Base-by-base conservation (phyloP, 2,113 vertebrate species). In the Trogon melanurus region DNA sequence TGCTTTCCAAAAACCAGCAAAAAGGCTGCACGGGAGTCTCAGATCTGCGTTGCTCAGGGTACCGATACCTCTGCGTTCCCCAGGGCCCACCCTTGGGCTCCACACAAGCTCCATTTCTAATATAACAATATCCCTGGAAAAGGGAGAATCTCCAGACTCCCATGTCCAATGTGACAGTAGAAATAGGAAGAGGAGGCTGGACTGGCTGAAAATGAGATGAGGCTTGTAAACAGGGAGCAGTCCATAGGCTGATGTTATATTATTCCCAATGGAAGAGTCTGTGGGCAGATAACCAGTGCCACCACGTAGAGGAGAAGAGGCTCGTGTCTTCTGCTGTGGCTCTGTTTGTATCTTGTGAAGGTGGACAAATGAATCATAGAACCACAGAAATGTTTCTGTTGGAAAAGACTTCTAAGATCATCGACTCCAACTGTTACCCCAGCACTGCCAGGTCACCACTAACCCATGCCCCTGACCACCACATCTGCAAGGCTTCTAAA, bases 81-180 rank as follows among this genome's bases (percentile, higher is more conserved):
- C 5, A 26, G 38, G 4, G 13, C 9, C 20, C 15, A 13, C 5
- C 20, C 34, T 8, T 17, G 13, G 12, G 9, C 14, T 54, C 47
- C 50, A 6, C 0, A 26, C 16, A 32, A 53, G 18, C 53, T 13
- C 29, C 73, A 22, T n/a, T 87, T 70, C 26, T 26, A 47, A 44
- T n/a, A 8, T 4, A 69, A 8, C 10, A 13, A n/a, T 32, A 36
- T 38, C 8, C 13, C 41, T 34, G 36, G 26, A 44, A 56, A 79
- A 71, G 53, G 14, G 26, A 47, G 32, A 2, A 50, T 60, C 50
- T 83, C 30, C 34, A 32, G 56, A 26, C 27, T 70, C 56, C 41
- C 23, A 4, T 1, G 6, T 34, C 22, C 0, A 0, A 75, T 45
- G 5, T 3, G 9, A 16, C 23, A 29, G 69, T 3, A 13, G 41